phyloP scores from a whole-genome alignment of 2,888 invertebrate genomes.

The Drosophila longiperda region DNA sequence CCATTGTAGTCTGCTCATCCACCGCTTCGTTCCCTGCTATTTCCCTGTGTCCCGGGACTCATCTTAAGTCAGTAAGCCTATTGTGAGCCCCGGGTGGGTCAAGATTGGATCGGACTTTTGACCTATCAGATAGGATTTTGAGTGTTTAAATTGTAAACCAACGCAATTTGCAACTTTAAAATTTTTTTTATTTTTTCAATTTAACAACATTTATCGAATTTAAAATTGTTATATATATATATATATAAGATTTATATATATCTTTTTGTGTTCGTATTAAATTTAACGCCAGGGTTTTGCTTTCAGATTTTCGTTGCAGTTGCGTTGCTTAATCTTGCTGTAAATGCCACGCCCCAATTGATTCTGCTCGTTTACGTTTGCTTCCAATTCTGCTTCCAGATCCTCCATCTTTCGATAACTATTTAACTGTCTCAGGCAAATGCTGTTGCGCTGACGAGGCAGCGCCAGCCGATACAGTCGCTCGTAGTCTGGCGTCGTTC shows the following conservation, averaged over 20 bases:
- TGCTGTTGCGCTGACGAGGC: slow-evolving; percentile 20
- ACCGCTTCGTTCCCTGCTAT: no score
- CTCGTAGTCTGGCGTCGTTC: slow-evolving; percentile 27
- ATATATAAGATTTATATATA: no score
- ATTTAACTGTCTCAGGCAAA: background rate
- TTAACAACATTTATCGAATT: background rate
- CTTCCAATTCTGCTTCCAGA: background rate
- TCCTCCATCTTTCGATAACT: background rate
- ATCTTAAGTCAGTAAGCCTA: no score
- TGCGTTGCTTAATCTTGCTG: slow-evolving; percentile 7
- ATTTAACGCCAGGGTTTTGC: slow-evolving; percentile 32
- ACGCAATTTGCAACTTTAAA: background rate
- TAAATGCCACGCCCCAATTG: background rate
- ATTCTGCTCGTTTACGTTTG: background rate
- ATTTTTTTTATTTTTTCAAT: background rate
- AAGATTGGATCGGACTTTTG: no score
- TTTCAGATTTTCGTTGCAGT: slow-evolving; percentile 3
- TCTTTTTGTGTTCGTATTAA: background rate
- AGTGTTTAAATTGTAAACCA: background rate
- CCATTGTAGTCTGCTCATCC: no score
- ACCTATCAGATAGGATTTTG: no score
- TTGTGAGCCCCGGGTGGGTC: no score
- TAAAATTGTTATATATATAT: no score
- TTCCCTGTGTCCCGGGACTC: no score
- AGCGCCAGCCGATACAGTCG: slow-evolving; percentile 40